Conservation (phyloP, 92 coral and sea anemone genomes). For the Umimayanthus kanabou region DNA sequence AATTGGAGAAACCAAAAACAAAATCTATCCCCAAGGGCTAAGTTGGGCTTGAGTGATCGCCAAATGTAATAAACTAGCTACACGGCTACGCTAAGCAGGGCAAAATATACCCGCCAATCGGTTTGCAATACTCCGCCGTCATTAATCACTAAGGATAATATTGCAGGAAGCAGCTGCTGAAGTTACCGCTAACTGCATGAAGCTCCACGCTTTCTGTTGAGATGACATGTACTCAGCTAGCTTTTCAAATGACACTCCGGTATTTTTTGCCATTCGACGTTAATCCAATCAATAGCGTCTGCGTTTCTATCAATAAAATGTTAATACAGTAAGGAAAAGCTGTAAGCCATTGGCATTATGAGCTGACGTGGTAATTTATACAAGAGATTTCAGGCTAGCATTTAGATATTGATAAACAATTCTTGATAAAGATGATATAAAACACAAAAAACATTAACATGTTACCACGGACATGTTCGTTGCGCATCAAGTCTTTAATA, state of each 20-base stretch:
- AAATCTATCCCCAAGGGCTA: neutral
- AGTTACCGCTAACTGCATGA: neutral
- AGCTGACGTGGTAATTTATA: too few species aligned
- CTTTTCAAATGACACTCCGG: too few species aligned
- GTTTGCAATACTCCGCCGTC: neutral
- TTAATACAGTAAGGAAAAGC: too few species aligned
- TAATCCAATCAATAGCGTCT: neutral
- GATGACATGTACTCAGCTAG: neutral
- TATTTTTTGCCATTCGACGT: neutral
- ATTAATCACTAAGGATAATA: conserved; percentile 16
- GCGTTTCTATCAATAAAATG: too few species aligned
- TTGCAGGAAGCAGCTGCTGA: conserved; percentile 24
- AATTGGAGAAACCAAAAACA: neutral
- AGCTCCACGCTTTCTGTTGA: neutral
- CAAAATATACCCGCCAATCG: conserved; percentile 3
- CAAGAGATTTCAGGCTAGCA: too few species aligned
- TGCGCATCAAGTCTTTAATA: too few species aligned
- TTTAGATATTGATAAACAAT: too few species aligned
- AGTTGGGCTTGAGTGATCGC: neutral
- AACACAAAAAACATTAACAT: too few species aligned
- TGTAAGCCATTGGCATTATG: too few species aligned
- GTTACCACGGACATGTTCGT: too few species aligned
- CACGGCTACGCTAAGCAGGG: neutral
- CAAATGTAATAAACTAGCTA: neutral
- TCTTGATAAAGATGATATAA: too few species aligned